Percentiles rank a stretch among this genome's conserved stretches.
These are phyloP conservation scores for Gnatocerus cornutus DNA, from an alignment of 2,888 invertebrate species.

Conservation along the genomic window DNA sequence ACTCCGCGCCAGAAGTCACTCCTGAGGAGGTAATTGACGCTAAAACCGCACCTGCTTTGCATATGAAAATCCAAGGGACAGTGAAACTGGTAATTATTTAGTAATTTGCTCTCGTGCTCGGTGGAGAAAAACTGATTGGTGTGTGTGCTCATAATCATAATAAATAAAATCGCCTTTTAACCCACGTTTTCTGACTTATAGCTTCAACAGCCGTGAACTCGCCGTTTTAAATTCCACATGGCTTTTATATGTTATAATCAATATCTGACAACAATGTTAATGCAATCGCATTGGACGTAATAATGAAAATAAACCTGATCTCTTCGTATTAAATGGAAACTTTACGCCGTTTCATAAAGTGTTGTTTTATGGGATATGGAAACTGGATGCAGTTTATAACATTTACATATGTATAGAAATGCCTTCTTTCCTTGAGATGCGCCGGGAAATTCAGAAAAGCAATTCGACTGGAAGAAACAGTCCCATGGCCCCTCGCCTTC, in stretches of 20 bases:
- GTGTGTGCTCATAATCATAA: too few species aligned
- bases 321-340: conserved; percentile 2
- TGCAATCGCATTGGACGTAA: neutral
- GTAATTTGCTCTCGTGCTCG: too few species aligned
- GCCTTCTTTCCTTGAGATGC: too few species aligned
- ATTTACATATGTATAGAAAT: neutral
- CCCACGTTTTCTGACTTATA: neutral
- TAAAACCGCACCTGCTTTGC: too few species aligned
- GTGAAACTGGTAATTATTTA: too few species aligned
- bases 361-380: neutral
- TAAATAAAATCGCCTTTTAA: too few species aligned
- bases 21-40: too few species aligned
- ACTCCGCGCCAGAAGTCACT: too few species aligned
- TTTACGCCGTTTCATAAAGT: conserved; percentile 2
- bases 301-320: conserved; percentile 4
- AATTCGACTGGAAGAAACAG: too few species aligned
- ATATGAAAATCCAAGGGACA: too few species aligned
- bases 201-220: neutral
- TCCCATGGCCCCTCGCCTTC: too few species aligned
- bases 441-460: neutral
- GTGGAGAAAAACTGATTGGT: too few species aligned
- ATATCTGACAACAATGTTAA: neutral
- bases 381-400: conserved; percentile 2
- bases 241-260: conserved; percentile 4
- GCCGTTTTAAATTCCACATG: neutral